phyloP scores from a whole-genome alignment of 1,140 invertebrate species.

The Saccostrea glomerata region DNA sequence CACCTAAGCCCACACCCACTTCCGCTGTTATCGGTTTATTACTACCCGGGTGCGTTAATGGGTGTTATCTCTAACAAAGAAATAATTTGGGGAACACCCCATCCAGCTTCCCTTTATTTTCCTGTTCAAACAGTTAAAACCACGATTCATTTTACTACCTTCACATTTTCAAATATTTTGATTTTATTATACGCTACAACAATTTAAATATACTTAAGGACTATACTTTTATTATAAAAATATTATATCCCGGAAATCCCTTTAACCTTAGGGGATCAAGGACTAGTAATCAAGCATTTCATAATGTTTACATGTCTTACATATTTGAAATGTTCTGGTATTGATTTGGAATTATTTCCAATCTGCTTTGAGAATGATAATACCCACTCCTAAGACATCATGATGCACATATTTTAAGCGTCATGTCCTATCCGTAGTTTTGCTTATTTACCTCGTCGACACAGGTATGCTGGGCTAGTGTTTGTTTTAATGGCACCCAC shows the following conservation, averaged over 20 bases:
- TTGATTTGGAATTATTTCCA: background rate
- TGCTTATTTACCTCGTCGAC: background rate
- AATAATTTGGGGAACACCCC: background rate
- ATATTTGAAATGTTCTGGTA: background rate
- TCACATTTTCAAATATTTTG: background rate
- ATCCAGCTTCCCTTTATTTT: background rate
- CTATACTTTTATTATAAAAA: too few relatives aligned
- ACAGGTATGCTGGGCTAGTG: background rate
- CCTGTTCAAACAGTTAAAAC: background rate
- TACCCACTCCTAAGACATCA: background rate
- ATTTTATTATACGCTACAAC: too few relatives aligned
- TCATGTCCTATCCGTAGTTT: background rate
- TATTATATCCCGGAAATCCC: background rate
- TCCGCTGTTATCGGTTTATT: constrained; percentile 22
- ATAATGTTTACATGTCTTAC: background rate
- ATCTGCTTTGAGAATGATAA: background rate
- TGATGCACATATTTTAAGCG: background rate
- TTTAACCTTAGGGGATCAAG: background rate
- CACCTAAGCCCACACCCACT: background rate
- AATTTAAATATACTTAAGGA: too few relatives aligned
- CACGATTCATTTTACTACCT: background rate
- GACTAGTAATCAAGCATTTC: background rate
- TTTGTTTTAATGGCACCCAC: background rate
- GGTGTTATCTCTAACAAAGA: background rate
- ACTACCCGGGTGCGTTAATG: background rate